A percentile compares a stretch with the other conserved stretches of the same genome.
Conservation (phyloP, 2,113 vertebrate genomes). For the Vireo altiloquus region DNA sequence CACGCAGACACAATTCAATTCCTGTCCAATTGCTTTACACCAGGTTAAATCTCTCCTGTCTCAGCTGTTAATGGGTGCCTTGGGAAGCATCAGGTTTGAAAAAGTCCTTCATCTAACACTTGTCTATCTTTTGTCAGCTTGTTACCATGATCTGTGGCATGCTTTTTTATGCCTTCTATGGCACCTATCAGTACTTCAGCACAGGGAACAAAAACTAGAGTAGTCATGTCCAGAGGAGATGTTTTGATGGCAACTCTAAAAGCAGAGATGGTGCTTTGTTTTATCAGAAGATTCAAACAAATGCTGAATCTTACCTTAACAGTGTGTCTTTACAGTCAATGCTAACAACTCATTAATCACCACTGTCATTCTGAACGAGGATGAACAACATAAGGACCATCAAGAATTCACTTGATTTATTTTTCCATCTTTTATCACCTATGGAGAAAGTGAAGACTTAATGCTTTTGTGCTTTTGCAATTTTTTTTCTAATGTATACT, state of each 20-base stretch:
- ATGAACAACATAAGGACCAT: not conserved
- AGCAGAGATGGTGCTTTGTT: not conserved
- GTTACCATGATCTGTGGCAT: not conserved
- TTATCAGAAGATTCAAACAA: not conserved
- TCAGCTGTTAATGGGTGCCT: conserved; percentile 1
- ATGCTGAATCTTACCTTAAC: not conserved
- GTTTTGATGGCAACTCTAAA: not conserved
- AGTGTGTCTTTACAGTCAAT: not conserved
- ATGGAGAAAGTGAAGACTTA: not conserved
- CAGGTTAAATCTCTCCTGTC: conserved; percentile 22
- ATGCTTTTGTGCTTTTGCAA: not conserved
- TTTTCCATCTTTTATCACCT: not conserved
- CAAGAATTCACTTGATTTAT: conserved; percentile 26
- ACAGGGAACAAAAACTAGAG: not conserved
- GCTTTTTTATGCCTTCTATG: not conserved
- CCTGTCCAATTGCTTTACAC: conserved; percentile 37
- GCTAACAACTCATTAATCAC: not conserved
- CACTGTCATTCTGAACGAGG: not conserved
- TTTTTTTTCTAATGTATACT: not conserved
- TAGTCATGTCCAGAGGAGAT: not conserved
- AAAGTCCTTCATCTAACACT: not conserved
- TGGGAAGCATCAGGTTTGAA: not conserved
- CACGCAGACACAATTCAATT: not conserved
- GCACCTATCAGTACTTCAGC: not conserved
- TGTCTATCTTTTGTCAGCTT: not conserved